Base-by-base conservation (phyloP, 1,140 invertebrate species). In the Brachionus rubens region DNA sequence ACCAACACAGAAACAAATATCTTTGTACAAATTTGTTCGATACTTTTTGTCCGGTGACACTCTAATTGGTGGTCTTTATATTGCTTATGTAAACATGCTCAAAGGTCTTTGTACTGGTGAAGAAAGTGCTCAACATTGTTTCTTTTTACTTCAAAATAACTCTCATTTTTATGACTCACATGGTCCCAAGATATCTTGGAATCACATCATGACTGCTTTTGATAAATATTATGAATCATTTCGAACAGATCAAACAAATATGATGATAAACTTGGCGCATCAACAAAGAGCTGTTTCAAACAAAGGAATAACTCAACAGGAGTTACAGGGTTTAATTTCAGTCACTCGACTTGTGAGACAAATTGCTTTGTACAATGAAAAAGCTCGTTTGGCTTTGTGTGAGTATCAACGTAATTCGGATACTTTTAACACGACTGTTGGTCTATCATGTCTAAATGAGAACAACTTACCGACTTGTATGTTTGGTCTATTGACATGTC, bases 21-120 rank as follows among this genome's bases (percentile, higher is more conserved):
- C 90, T 0, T 86, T 96, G 7, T 93, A 91, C 83, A 96, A 96
- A 86, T 95, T 96, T 83, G 89, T 96, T 3, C 87, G 92, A 4
- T 72, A 72, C 30, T 72, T 72, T 33, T 86, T 93, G 67, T 91
- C 92, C 43, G 91, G 93, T 52, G 92, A 94, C 82, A 86, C 92
- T 81, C 84, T 95, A 36, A 91, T 91, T n/a, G 88, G 91, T 12
- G 88, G 90, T 2, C 83, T 96, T 30, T 93, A 93, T 82, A 89
- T 92, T 7, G 90, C 91, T 0, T 96, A 95, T 83, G 85, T 95
- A 50, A 90, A 89, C 77, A 92, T 96, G 89, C 87, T 96, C 75
- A 89, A 89, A 0, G 90, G 92, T 7, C 85, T 98, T 26, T 90
- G 91, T 0, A 90, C 89, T 76, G 89, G 89, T 24, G 86, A 87